A percentile compares a stretch with the other conserved stretches of the same genome.
phyloP scores from a whole-genome alignment of 2,888 invertebrate genomes.

The Cordilura impudica region DNA sequence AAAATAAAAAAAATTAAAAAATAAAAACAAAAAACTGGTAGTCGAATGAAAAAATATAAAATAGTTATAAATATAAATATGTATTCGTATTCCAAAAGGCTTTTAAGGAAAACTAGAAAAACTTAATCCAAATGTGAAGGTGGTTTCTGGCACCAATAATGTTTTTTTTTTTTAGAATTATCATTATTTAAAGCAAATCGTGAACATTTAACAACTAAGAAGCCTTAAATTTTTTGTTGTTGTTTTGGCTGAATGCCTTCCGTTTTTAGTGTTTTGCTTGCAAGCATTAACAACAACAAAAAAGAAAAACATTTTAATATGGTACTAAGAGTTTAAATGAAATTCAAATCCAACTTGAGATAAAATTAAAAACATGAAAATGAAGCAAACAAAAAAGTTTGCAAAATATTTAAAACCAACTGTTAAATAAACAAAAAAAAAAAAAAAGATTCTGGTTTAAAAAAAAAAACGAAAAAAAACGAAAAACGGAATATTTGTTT shows the following conservation, averaged over 20 bases:
- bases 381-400: background rate
- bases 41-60: background rate
- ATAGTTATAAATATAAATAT: background rate
- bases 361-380: background rate
- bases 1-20: too few relatives aligned
- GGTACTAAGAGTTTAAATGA: too few relatives aligned
- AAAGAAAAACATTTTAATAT: background rate
- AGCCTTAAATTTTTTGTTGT: too few relatives aligned
- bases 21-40: too few relatives aligned
- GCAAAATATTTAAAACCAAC: background rate
- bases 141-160: background rate
- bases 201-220: background rate
- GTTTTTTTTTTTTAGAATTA: conserved; percentile 27
- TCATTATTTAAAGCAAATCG: background rate
- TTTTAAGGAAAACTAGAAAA: background rate
- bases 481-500: too few relatives aligned
- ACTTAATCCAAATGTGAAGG: background rate
- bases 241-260: background rate
- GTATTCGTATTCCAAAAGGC: too few relatives aligned
- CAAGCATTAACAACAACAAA: background rate
- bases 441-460: background rate
- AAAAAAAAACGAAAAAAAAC: background rate
- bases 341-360: background rate
- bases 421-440: background rate
- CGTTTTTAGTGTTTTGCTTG: background rate